phyloP scores from a whole-genome alignment of 2,113 vertebrate genomes.

The Chloroceryle aenea region DNA sequence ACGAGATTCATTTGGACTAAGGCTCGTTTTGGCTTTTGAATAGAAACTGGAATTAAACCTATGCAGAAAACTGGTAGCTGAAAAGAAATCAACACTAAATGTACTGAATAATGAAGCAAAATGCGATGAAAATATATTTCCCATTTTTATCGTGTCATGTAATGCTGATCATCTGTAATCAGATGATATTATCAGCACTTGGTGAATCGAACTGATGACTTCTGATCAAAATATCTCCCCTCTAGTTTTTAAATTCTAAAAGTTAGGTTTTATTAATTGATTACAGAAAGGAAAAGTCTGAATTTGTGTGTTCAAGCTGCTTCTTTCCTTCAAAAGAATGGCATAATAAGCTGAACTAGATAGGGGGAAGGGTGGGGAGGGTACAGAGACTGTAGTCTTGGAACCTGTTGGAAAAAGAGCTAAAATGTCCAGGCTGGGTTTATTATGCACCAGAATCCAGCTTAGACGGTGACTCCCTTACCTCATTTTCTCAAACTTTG shows the following conservation, averaged over 20 bases:
- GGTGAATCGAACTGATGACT: not conserved
- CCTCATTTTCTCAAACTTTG: not conserved
- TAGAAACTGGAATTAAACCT: not conserved
- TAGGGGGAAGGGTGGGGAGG: no score
- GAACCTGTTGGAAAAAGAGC: not conserved
- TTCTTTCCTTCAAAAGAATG: not conserved
- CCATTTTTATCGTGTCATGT: not conserved
- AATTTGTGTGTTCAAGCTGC: not conserved
- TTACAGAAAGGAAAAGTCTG: not conserved
- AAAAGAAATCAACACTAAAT: not conserved
- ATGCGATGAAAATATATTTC: not conserved
- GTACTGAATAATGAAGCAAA: not conserved
- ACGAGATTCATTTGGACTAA: not conserved
- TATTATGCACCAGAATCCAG: not conserved
- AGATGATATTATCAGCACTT: not conserved
- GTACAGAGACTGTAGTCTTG: not conserved
- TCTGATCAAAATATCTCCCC: not conserved
- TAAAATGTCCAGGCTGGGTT: not conserved
- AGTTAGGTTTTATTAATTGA: not conserved
- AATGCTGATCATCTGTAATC: no score
- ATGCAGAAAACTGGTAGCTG: not conserved
- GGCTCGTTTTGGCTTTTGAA: not conserved
- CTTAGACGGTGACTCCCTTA: not conserved
- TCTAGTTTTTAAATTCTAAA: not conserved
- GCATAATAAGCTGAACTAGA: not conserved